These are phyloP conservation scores for Uropsilus gracilis DNA, from an alignment of 2,113 vertebrate genomes.

Conservation along the genomic window DNA sequence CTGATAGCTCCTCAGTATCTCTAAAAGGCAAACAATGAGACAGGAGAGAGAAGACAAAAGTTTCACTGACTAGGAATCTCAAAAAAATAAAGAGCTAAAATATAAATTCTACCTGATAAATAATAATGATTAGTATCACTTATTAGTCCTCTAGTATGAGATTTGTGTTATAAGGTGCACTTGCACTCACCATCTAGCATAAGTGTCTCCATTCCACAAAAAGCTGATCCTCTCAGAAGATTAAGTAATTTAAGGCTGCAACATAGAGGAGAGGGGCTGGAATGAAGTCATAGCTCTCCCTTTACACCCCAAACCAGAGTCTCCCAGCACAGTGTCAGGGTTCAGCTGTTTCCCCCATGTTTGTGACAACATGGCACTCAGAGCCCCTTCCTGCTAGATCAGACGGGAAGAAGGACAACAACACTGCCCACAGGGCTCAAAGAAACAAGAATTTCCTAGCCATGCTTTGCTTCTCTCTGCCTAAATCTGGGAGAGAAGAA, in stretches of 20 bases:
- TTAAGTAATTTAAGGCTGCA: background rate
- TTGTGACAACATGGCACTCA: background rate
- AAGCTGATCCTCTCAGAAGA: background rate
- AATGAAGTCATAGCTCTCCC: background rate
- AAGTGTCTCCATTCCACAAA: slow-evolving; percentile 21
- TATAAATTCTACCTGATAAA: background rate
- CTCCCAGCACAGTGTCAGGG: background rate
- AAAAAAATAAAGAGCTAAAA: slow-evolving; percentile 16
- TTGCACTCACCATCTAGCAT: background rate
- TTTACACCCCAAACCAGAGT: background rate
- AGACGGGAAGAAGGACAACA: background rate
- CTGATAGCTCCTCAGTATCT: background rate
- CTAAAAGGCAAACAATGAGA: slow-evolving; percentile 46
- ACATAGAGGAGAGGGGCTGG: background rate
- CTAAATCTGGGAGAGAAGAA: slow-evolving; percentile 36
- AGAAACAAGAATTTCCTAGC: slow-evolving; percentile 24
- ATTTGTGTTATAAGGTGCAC: background rate
- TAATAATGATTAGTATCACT: background rate
- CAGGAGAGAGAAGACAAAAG: background rate
- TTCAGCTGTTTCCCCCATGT: background rate
- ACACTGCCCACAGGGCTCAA: slow-evolving; percentile 1
- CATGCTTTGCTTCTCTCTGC: slow-evolving; percentile 3
- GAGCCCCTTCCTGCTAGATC: background rate
- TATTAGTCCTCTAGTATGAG: background rate
- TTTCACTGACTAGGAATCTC: background rate